Conservation (phyloP, 2,797 vertebrate genomes). For the Pseudochirops cupreus region DNA sequence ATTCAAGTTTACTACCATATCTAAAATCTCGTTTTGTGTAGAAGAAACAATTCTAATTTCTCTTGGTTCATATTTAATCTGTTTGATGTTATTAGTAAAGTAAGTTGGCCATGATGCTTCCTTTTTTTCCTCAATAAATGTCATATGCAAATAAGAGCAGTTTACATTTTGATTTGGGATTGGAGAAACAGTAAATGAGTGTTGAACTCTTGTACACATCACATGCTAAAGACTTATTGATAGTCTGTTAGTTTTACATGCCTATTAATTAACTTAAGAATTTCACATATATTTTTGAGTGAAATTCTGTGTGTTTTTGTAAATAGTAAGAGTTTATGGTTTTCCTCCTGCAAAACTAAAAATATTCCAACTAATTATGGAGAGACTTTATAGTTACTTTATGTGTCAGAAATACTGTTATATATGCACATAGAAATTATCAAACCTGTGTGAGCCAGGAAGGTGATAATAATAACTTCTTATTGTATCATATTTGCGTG, state of each 20-base stretch:
- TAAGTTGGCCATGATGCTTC: conserved; percentile 23
- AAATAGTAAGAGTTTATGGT: conserved; percentile 31
- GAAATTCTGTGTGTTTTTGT: conserved; percentile 45
- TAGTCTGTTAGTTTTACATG: conserved; percentile 35
- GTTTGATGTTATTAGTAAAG: conserved; percentile 38
- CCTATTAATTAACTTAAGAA: conserved; percentile 32
- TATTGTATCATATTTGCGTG: conserved; percentile 8
- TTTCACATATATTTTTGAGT: background rate
- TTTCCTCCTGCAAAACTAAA: conserved; percentile 42
- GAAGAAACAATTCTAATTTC: conserved; percentile 56
- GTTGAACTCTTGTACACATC: conserved; percentile 31
- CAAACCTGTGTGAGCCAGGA: conserved; percentile 10
- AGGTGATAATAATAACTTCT: background rate
- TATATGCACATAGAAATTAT: background rate
- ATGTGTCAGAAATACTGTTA: conserved; percentile 11
- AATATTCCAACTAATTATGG: conserved; percentile 3
- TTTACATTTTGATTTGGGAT: conserved; percentile 40
- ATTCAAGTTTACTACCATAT: conserved; percentile 46
- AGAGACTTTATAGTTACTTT: conserved; percentile 17
- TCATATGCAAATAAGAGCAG: conserved; percentile 46
- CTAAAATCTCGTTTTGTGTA: conserved; percentile 56
- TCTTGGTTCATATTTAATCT: conserved; percentile 44
- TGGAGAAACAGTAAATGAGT: conserved; percentile 36
- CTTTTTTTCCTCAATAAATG: conserved; percentile 52
- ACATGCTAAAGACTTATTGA: conserved; percentile 41